A percentile compares a stretch with the other conserved stretches of the same genome.
phyloP scores from a whole-genome alignment of 2,888 invertebrate species.

The Nemurella pictetii region DNA sequence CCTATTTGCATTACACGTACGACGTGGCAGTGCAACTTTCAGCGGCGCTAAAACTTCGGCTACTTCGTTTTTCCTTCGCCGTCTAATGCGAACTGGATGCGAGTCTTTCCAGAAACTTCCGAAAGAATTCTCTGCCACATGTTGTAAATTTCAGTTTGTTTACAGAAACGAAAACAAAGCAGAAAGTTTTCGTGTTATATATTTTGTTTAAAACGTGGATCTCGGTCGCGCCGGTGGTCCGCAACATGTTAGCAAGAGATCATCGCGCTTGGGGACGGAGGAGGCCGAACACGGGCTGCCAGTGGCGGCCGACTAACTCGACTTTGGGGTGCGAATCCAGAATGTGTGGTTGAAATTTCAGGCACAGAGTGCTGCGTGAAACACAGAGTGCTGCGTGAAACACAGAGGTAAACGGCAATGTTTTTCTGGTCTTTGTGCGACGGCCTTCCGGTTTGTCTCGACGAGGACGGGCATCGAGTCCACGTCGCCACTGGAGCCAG shows the following conservation, averaged over 20 bases:
- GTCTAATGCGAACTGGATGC: not conserved
- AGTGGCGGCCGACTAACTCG: too few relatives aligned
- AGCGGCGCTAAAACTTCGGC: not conserved
- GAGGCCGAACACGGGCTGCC: not conserved
- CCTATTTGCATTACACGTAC: not conserved
- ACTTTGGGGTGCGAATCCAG: too few relatives aligned
- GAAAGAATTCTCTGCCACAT: not conserved
- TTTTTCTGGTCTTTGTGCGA: too few relatives aligned
- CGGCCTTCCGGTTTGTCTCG: too few relatives aligned
- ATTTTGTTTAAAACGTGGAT: not conserved
- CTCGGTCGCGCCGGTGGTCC: not conserved
- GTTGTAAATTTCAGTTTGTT: not conserved
- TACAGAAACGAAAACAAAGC: not conserved
- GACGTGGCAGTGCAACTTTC: not conserved
- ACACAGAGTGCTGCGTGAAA: too few relatives aligned
- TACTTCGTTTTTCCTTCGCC: not conserved
- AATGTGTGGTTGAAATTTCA: too few relatives aligned
- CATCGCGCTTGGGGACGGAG: not conserved
- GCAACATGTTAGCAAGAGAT: not conserved
- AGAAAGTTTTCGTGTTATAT: not conserved
- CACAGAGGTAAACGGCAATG: too few relatives aligned
- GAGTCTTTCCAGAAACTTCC: not conserved
- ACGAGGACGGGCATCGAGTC: too few relatives aligned
- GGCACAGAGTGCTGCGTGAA: too few relatives aligned
- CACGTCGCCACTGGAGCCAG: too few relatives aligned